phyloP scores from a whole-genome alignment of 2,888 invertebrate species.

The Nemotelus nigrinus region DNA sequence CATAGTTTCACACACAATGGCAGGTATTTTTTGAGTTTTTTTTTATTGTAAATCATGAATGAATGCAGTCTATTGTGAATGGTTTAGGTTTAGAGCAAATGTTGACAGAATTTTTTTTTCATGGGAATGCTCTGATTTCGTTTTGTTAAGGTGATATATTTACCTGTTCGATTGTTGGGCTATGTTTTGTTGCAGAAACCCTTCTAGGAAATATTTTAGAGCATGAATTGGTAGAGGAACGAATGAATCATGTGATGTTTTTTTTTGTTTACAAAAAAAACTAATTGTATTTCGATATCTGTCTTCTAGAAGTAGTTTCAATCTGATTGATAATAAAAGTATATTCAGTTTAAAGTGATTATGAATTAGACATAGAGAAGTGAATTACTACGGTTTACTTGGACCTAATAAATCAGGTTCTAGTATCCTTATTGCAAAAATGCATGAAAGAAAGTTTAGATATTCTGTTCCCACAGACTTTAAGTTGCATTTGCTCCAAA shows the following conservation, averaged over 20 bases:
- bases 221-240: neutral
- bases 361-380: no score
- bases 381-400: no score
- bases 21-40: constrained; percentile 31
- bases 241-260: neutral
- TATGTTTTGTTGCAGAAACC: constrained; percentile 16
- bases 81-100: neutral
- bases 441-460: no score
- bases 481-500: no score
- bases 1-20: constrained; percentile 33
- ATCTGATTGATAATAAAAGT: no score
- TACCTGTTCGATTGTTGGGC: constrained; percentile 24
- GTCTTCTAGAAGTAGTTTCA: no score
- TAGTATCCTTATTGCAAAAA: no score
- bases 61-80: constrained; percentile 25
- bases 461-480: no score
- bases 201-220: constrained; percentile 37
- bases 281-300: neutral
- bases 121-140: constrained; percentile 11
- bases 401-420: no score
- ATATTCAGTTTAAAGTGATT: no score
- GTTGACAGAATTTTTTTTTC: neutral
- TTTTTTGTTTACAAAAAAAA: neutral
- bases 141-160: constrained; percentile 16
- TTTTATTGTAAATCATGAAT: constrained; percentile 31